Evolutionary conservation across 1,140 invertebrate species (phyloP).

Genomic region (Aphis craccivora): DNA sequence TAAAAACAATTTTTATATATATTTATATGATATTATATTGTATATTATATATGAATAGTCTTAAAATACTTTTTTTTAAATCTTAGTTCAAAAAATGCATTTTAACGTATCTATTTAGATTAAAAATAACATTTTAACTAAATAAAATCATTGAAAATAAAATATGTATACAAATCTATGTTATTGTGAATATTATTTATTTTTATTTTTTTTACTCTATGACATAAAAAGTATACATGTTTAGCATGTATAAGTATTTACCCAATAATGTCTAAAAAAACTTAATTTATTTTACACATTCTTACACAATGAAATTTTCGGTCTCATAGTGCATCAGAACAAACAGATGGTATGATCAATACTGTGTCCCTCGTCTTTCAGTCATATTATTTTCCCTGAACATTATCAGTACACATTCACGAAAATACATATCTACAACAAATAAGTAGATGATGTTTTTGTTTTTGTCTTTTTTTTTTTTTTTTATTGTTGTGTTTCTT

Average conservation of each 20-base stretch:
- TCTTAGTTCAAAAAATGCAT: background rate
- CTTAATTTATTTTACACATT: conserved; percentile 3
- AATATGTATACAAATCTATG: background rate
- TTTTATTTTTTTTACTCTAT: background rate
- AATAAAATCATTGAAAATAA: background rate
- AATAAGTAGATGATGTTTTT: background rate
- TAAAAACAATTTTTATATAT: background rate
- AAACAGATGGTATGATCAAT: conserved; percentile 47
- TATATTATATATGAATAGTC: background rate
- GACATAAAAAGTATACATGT: background rate
- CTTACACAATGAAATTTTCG: background rate
- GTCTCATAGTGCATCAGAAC: background rate
- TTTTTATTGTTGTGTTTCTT: background rate
- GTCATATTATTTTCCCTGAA: background rate
- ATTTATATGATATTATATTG: background rate
- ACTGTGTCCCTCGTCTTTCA: background rate
- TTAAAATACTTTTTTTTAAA: background rate
- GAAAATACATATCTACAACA: background rate
- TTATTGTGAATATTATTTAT: background rate
- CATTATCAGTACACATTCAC: background rate
- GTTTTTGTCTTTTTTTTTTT: background rate
- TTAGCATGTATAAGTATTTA: background rate
- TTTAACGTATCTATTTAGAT: no score
- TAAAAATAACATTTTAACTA: background rate
- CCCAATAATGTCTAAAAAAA: background rate